Base-by-base conservation (phyloP, 2,113 vertebrate species). In the Corydoras sp. region DNA sequence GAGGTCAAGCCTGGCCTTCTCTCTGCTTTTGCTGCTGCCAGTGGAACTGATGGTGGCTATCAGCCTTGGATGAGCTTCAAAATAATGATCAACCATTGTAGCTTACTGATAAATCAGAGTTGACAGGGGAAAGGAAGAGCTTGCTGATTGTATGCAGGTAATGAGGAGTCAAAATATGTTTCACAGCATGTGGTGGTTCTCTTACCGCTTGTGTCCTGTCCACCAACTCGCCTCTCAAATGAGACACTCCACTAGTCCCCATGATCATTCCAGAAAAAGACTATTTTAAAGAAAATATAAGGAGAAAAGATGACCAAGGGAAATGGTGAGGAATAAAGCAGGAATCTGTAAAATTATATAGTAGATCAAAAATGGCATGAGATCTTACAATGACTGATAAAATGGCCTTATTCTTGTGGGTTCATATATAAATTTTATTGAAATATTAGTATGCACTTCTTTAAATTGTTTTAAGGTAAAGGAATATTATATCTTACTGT, bases 81-180 rank as follows among this genome's bases (percentile, higher is more conserved):
- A 79, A 79, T 79, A 76, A 79, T 70, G 73, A 79, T 76, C 74
- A 70, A 24, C 66, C 70, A 66, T 55, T 62, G 56, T 68, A 63
- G 61, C 43, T 72, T 29, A 13, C 73, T 79, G 73, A 79, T 79
- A 79, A 78, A 78, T 78, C 77, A 65, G 3, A 59, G 60, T 51
- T 72, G 65, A 75, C 69, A 72, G 66, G 64, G 31, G 43, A 65
- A 51, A 72, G 62, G 60, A 24, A 58, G 18, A 69, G 66, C 69
- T 71, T 29, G 60, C 76, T 68, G 68, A 67, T 68, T 71, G 11
- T 71, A 59, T 71, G 64, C 68, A 32, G 59, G 72, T 62, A 64
- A 65, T 32, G 31, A 68, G 31, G 65, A 65, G 61, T 53, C 65
- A 72, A 74, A 77, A 67, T 72, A 72, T 75, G 50, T 69, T 65